A percentile compares a stretch with the other conserved stretches of the same genome.
Conservation (phyloP, 2,888 invertebrate genomes). For the Axea sp. region DNA sequence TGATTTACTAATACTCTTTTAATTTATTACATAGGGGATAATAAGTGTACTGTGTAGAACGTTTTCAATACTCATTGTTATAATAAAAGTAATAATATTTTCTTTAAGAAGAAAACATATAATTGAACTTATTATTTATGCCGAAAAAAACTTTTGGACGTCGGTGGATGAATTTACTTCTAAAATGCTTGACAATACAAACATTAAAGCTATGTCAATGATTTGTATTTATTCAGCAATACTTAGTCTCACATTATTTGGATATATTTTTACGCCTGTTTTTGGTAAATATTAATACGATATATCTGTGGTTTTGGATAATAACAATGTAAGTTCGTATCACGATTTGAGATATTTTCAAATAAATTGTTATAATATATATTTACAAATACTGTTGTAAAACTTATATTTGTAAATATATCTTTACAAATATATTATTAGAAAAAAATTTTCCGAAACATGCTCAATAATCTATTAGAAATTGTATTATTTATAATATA, state of each 20-base stretch:
- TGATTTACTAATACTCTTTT: neutral
- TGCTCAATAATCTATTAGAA: too few species aligned
- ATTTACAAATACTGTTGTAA: too few species aligned
- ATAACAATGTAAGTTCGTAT: too few species aligned
- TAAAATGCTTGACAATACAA: constrained; percentile 21
- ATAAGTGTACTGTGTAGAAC: constrained; percentile 37
- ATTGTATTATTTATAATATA: too few species aligned
- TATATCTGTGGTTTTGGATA: too few species aligned
- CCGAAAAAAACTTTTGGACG: constrained; percentile 43
- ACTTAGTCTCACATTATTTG: constrained; percentile 32
- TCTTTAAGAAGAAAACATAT: constrained; percentile 24
- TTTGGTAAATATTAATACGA: too few species aligned
- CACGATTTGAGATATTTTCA: too few species aligned
- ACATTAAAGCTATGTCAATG: constrained; percentile 4
- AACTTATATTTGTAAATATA: too few species aligned
- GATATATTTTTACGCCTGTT: constrained; percentile 46
- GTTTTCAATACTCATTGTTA: constrained; percentile 42
- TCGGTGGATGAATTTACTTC: constrained; percentile 24
- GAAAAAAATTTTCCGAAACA: too few species aligned
- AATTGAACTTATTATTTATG: constrained; percentile 32
- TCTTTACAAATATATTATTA: too few species aligned
- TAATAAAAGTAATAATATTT: constrained; percentile 41
- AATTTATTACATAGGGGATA: constrained; percentile 7
- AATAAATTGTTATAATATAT: too few species aligned
- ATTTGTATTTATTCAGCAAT: constrained; percentile 32